A percentile compares a stretch with the other conserved stretches of the same genome.
Conservation (phyloP, 2,113 vertebrate genomes). For the Perca flavescens region DNA sequence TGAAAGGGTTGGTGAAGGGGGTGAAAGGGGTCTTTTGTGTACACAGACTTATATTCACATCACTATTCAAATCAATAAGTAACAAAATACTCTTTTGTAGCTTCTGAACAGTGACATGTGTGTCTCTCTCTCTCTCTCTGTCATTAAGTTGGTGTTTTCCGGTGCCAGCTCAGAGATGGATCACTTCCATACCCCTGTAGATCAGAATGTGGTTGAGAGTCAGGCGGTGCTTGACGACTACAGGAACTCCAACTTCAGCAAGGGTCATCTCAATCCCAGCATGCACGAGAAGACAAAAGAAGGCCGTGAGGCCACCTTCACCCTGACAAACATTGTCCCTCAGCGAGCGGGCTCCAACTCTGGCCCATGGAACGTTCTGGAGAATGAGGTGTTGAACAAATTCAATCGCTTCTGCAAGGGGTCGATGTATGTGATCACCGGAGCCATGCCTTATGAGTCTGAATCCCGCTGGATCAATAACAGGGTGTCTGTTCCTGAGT, state of each 20-base stretch:
- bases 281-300: constrained; percentile 69
- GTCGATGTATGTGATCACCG: constrained; percentile 73
- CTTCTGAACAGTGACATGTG: not conserved
- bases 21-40: too few relatives aligned
- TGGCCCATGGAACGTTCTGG: constrained; percentile 79
- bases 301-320: constrained; percentile 83
- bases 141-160: constrained; percentile 67
- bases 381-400: constrained; percentile 44
- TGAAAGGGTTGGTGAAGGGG: too few relatives aligned
- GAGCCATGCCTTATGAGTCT: constrained; percentile 65
- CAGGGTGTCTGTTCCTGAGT: constrained; percentile 78
- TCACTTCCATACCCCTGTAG: constrained; percentile 11
- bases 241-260: constrained; percentile 68
- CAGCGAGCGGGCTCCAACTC: constrained; percentile 82
- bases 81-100: not conserved
- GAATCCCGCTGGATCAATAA: constrained; percentile 52
- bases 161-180: constrained; percentile 66
- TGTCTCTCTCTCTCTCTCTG: not conserved
- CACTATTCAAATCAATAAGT: not conserved
- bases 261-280: constrained; percentile 84
- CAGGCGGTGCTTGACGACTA: not conserved
- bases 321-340: constrained; percentile 87
- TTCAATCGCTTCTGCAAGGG: constrained; percentile 55
- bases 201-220: constrained; percentile 65
- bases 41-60: not conserved